phyloP scores from a whole-genome alignment of 53 echinoderm and acorn worm species.

The Holothuria scabra region DNA sequence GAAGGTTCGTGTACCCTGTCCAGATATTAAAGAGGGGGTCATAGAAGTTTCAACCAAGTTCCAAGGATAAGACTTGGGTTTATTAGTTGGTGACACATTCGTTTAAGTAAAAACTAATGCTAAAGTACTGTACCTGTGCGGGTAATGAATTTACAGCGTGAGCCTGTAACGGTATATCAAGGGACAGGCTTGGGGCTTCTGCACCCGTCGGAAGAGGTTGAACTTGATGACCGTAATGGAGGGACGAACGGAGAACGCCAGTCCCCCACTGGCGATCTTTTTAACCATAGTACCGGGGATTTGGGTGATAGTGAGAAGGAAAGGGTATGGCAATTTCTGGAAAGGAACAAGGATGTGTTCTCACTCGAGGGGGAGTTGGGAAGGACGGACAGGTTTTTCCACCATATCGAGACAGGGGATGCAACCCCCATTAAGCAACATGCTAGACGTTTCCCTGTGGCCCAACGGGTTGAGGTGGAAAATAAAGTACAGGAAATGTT shows the following conservation, averaged over 20 bases:
- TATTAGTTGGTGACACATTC: slow-evolving; percentile 1
- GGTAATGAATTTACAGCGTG: neutral
- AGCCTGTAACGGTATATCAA: neutral
- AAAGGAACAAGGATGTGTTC: slow-evolving; percentile 14
- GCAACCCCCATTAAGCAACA: slow-evolving; percentile 8
- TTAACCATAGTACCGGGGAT: neutral
- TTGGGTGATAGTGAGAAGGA: neutral
- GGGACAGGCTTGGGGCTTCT: neutral
- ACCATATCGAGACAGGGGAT: slow-evolving; percentile 15
- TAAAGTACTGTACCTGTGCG: slow-evolving; percentile 3
- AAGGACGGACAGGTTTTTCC: slow-evolving; percentile 1
- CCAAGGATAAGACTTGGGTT: neutral
- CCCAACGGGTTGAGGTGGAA: neutral
- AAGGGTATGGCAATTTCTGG: neutral
- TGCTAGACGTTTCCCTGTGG: neutral
- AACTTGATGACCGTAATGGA: neutral
- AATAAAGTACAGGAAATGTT: neutral
- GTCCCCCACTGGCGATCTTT: neutral
- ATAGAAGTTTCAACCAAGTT: neutral
- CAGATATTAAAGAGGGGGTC: neutral
- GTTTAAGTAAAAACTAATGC: neutral
- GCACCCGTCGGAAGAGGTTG: neutral
- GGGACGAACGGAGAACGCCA: neutral
- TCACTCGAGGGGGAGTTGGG: neutral
- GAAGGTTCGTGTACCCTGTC: neutral